Conservation (phyloP, 2,888 invertebrate species). For the Aphodius sticticus region DNA sequence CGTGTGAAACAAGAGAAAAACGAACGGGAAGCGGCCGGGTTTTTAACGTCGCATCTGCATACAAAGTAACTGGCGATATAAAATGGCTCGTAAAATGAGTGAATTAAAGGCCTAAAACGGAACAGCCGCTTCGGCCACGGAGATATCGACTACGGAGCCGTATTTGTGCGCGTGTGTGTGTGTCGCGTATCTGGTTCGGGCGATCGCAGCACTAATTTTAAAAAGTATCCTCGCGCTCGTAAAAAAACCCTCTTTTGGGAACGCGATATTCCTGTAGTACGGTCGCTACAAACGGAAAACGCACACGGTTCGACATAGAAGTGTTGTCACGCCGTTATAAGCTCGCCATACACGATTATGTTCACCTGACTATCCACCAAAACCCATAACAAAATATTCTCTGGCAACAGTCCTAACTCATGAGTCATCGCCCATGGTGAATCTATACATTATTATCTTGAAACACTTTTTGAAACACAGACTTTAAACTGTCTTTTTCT, state of each 20-base stretch:
- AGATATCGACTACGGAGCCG: not conserved
- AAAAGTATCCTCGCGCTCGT: conserved; percentile 13
- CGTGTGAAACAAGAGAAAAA: no score
- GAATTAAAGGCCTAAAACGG: conserved; percentile 18
- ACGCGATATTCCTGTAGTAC: not conserved
- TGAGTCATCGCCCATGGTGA: no score
- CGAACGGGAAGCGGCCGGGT: not conserved
- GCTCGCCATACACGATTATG: no score
- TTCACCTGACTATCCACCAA: no score
- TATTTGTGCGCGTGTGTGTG: not conserved
- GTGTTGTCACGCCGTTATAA: no score
- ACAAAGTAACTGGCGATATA: conserved; percentile 24
- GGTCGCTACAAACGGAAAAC: not conserved
- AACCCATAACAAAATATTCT: not conserved
- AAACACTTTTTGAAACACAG: no score
- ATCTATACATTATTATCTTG: no score
- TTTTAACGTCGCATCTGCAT: conserved; percentile 24
- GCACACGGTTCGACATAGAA: conserved; percentile 5
- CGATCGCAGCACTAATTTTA: conserved; percentile 13
- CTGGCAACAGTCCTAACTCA: no score
- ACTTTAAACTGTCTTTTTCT: no score
- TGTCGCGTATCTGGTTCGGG: not conserved
- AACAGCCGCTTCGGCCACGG: conserved; percentile 9
- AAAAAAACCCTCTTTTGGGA: conserved; percentile 21
- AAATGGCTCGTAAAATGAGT: conserved; percentile 25